These are phyloP conservation scores for Torymus aiolomorphi DNA, from an alignment of 2,888 invertebrate species.

Conservation along the genomic window DNA sequence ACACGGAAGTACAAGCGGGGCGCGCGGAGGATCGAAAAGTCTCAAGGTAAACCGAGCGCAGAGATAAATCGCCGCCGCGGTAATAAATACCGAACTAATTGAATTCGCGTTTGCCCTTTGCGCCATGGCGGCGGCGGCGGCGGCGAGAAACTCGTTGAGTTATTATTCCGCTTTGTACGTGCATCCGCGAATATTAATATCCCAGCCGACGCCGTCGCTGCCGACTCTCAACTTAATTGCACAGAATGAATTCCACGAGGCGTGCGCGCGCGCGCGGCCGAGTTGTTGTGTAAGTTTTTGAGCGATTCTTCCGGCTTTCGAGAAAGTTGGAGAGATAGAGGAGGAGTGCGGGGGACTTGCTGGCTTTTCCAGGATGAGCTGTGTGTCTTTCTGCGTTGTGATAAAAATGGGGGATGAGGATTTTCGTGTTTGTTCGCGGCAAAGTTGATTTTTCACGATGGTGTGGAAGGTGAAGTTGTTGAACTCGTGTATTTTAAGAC, in stretches of 20 bases:
- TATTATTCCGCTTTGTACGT: constrained; percentile 73
- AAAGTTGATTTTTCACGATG: too few species aligned
- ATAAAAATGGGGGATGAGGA: too few species aligned
- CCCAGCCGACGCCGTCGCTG: constrained; percentile 31
- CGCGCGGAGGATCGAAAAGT: constrained; percentile 61
- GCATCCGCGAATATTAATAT: constrained; percentile 73
- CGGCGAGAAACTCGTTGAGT: constrained; percentile 67
- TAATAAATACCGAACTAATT: constrained; percentile 72
- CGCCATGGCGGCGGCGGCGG: constrained; percentile 54
- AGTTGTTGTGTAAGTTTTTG: not conserved
- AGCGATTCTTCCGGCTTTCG: not conserved
- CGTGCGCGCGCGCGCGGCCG: not conserved
- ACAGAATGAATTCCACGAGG: constrained; percentile 70
- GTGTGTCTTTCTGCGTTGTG: too few species aligned
- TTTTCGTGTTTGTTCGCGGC: too few species aligned
- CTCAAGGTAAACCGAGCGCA: constrained; percentile 24
- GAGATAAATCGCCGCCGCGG: constrained; percentile 65
- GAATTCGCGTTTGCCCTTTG: constrained; percentile 69
- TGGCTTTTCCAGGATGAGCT: too few species aligned
- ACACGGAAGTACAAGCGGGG: constrained; percentile 57
- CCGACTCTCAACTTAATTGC: constrained; percentile 73
- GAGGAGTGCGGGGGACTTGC: too few species aligned
- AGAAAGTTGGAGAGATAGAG: not conserved
- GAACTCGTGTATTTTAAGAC: too few species aligned
- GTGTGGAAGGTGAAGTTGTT: too few species aligned